Percentiles rank a stretch among this genome's conserved stretches.
phyloP scores from a whole-genome alignment of 2,113 vertebrate species.

The Orientallactaga bullata region DNA sequence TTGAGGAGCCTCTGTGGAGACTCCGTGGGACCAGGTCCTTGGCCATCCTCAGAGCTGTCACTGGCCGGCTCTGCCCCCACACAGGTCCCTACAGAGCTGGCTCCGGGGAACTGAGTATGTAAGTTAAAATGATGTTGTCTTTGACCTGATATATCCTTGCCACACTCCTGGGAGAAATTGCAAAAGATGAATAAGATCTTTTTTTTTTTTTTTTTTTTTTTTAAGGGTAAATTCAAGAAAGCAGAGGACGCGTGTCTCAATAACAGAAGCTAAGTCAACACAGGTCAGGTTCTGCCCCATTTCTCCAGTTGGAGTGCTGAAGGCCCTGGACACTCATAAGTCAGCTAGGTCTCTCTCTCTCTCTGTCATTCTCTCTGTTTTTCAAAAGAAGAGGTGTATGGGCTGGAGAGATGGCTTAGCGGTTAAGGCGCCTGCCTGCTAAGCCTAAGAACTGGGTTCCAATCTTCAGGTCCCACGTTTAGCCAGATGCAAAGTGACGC shows the following conservation, averaged over 20 bases:
- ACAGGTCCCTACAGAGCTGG: neutral
- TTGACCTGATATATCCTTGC: neutral
- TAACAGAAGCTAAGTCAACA: neutral
- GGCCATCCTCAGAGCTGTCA: neutral
- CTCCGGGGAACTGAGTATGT: neutral
- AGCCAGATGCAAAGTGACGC: too few species aligned
- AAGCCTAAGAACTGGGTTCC: too few species aligned
- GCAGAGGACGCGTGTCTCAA: neutral
- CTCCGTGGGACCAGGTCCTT: too few species aligned
- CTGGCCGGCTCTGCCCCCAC: too few species aligned
- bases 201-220: too few species aligned
- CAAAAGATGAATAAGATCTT: neutral
- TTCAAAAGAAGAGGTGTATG: neutral
- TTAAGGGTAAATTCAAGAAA: neutral
- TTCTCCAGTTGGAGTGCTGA: neutral
- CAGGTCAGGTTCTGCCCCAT: fast-evolving
- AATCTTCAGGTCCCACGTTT: too few species aligned
- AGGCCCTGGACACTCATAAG: neutral
- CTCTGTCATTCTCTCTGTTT: neutral
- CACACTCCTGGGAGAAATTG: neutral
- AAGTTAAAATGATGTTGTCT: neutral
- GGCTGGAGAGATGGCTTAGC: too few species aligned
- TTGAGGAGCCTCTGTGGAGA: neutral
- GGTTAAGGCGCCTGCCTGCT: too few species aligned
- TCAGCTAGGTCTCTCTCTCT: neutral